Evolutionary conservation across 2,888 invertebrate genomes (phyloP), one percentile per base, ranked within the genome.

Genomic region (Cylloceria caligata): DNA sequence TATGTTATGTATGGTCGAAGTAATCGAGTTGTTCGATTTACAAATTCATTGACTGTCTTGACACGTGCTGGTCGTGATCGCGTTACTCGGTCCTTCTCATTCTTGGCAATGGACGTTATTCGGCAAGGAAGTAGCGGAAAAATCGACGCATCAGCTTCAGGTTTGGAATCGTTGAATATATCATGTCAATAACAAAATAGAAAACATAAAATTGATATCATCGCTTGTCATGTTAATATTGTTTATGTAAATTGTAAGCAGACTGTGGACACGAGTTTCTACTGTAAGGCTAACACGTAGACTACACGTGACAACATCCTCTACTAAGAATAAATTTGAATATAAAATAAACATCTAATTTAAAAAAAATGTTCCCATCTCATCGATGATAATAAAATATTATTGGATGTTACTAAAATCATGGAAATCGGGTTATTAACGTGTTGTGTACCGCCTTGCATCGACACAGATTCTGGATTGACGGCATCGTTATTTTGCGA

Each of bases 21-120:
- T 30, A 19, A 62, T 67, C 60, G 69, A 49, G 24, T 34, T n/a
- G 11, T 27, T 49, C 2, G 65, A 16, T 27, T 24, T 34, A 24
- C 45, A 52, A 24, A 71, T 55, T 4, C 21, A 13, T 21, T 39
- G 62, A 49, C 47, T 39, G 47, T 74, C 39, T 39, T 57, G 72
- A 72, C 39, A 42, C 36, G 55, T 67, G 21, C 24, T n/a, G n/a
- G 24, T 47, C 47, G 47, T n/a, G 30, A 57, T 49, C 24, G 73
- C 24, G 39, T 71, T 36, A 73, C 21, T 49, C 19, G 77, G 21
- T 42, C 47, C 39, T 55, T 13, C 34, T 11, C 21, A 9, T 65
- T 24, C 67, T n/a, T 52, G 65, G 45, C 77, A 74, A 83, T 74
- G 82, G 75, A 80, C 82, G 84, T 76, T 76, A 65, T 45, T 55